Percentiles rank a stretch among this genome's conserved stretches.
Evolutionary conservation across 2,888 invertebrate species (phyloP).

Genomic region (Oscheius myriophilus): DNA sequence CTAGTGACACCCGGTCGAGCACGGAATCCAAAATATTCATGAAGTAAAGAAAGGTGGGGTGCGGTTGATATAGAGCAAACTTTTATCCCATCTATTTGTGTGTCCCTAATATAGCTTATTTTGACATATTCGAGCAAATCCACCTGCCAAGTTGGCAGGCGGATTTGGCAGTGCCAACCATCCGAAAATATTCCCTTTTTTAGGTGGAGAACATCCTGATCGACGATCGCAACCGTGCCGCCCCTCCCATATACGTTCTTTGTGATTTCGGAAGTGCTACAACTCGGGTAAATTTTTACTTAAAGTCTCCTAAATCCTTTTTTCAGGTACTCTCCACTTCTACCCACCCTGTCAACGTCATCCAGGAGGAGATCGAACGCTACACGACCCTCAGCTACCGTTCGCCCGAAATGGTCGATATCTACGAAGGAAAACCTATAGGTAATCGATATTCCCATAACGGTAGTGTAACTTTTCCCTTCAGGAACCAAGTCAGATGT

Average conservation of each 20-base stretch:
- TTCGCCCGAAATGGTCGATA: slow-evolving; percentile 91
- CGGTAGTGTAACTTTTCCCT: slow-evolving; percentile 25
- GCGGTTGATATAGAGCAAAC: too few relatives aligned
- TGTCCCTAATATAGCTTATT: too few relatives aligned
- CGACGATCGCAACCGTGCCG: slow-evolving; percentile 79
- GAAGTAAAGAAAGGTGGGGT: too few relatives aligned
- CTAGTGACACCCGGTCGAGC: too few relatives aligned
- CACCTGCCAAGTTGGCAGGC: too few relatives aligned
- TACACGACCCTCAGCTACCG: slow-evolving; percentile 90
- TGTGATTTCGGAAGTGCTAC: slow-evolving; percentile 95
- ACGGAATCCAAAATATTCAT: too few relatives aligned
- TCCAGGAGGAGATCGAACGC: slow-evolving; percentile 68
- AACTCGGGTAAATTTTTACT: slow-evolving; percentile 77
- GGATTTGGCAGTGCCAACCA: too few relatives aligned
- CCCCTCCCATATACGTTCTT: slow-evolving; percentile 78
- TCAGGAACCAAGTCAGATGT: slow-evolving; percentile 64
- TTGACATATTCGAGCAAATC: too few relatives aligned
- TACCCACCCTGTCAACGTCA: slow-evolving; percentile 43
- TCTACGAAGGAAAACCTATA: slow-evolving; percentile 84
- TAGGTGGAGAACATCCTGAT: slow-evolving; percentile 88
- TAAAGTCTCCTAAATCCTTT: neutral
- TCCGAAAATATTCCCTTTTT: slow-evolving; percentile 30
- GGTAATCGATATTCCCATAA: slow-evolving; percentile 67
- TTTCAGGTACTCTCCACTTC: slow-evolving; percentile 76
- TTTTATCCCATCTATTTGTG: too few relatives aligned